Percentiles rank a stretch among this genome's conserved stretches.
phyloP scores from a whole-genome alignment of 2,113 vertebrate genomes.

The Lepisosteus oculatus region DNA sequence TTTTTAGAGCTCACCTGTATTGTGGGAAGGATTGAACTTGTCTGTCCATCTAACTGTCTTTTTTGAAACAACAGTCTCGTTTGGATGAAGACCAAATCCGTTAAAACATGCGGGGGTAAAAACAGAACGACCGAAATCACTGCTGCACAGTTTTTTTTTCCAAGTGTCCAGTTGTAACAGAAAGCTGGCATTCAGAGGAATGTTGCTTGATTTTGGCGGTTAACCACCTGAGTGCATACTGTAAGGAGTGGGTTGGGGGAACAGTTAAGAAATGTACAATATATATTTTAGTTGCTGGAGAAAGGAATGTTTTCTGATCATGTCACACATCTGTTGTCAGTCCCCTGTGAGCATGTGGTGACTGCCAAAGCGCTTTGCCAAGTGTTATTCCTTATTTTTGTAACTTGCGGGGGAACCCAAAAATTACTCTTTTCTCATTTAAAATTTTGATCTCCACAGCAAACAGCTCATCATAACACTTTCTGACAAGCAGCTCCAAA shows the following conservation, averaged over 20 bases:
- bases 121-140: not conserved
- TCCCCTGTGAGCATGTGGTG: conserved; percentile 18
- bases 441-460: not conserved
- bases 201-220: conserved; percentile 3
- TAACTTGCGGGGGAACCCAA: not conserved
- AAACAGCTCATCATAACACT: not conserved
- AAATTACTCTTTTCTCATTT: not conserved
- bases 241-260: conserved; percentile 24
- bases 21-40: no score
- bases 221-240: conserved; percentile 31
- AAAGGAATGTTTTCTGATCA: conserved; percentile 1
- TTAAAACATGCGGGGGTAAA: not conserved
- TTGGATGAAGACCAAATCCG: no score
- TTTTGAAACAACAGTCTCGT: no score
- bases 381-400: conserved; percentile 16
- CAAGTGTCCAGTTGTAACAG: not conserved
- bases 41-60: no score
- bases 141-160: not conserved
- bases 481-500: not conserved
- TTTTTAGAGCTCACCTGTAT: no score
- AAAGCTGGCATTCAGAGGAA: not conserved
- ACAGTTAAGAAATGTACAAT: conserved; percentile 37
- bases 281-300: not conserved
- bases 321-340: conserved; percentile 33
- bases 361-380: conserved; percentile 18